Base-by-base conservation (phyloP, 2,797 vertebrate species). In the Sebastes matsubarae region DNA sequence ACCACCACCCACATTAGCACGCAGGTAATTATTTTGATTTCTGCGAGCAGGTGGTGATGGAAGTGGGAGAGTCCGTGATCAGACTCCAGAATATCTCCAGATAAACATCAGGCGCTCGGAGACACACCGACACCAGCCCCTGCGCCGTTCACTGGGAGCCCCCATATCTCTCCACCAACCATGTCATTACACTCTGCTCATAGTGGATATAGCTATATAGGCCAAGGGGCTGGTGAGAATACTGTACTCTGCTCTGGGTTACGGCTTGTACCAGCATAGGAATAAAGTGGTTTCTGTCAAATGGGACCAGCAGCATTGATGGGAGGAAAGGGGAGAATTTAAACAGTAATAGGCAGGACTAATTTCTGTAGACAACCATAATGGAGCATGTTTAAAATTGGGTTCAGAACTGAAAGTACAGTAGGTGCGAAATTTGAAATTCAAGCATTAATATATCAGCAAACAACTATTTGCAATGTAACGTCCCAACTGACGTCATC, bases 1-100 rank as follows among this genome's bases (percentile, higher is more conserved):
- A 91, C 84, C 86, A 88, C 88, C 90, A 90, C 90, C 90, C 89
- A 92, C 92, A 91, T 92, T 88, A 88, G 72, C 69, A 64, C 74
- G 25, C 75, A 68, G 86, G 82, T 93, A 89, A 93, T 94, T 94
- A 95, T 95, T 95, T 95, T 83, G 88, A 93, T 94, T 94, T 93
- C 84, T 75, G 87, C 67, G 67, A 86, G 93, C 94, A 95, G 95
- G 91, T 94, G 95, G 84, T 92, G 92, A 92, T 91, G 92, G 91
- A 90, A 67, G 85, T 71, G 79, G 84, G 71, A 82, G 74, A 82
- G 88, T 89, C 87, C 70, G 83, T 88, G 90, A 94, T 94, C 92
- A 89, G 74, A 87, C 90, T 93, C 90, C 82, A 75, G 88, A 90
- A 88, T 76, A 80, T 78, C 82, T 77, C 59, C 73, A 81, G 95